Conservation (phyloP, 2,113 vertebrate genomes). For the Hemiprocne comata region DNA sequence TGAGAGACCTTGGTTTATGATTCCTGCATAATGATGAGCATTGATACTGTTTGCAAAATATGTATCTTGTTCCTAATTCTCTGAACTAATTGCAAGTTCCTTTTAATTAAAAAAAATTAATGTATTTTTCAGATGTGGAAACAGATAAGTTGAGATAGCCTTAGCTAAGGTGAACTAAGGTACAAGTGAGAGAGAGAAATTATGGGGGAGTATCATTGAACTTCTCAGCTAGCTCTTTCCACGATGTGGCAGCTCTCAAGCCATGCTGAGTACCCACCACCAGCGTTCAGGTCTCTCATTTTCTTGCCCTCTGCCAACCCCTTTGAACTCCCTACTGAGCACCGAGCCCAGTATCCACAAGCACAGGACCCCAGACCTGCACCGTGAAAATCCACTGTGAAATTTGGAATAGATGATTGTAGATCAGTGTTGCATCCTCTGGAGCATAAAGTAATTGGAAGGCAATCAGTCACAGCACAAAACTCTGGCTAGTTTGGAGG, state of each 20-base stretch:
- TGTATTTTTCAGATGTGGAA: not conserved
- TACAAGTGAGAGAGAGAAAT: not conserved
- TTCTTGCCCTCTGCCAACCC: not conserved
- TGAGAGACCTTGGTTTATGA: not conserved
- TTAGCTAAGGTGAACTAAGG: not conserved
- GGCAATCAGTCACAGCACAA: not conserved
- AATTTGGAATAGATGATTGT: not conserved
- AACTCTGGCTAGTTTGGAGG: not conserved
- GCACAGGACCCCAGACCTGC: not conserved
- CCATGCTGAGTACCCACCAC: fast-evolving
- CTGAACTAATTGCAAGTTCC: not conserved
- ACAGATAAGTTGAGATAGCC: not conserved
- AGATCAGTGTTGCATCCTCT: not conserved
- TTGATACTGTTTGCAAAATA: not conserved
- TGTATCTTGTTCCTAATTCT: not conserved
- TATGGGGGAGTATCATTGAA: fast-evolving
- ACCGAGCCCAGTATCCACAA: fast-evolving
- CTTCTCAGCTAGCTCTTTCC: not conserved
- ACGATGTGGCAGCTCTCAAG: not conserved
- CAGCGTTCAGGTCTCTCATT: not conserved
- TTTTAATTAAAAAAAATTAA: not conserved
- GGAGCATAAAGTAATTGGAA: not conserved
- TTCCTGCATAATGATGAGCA: not conserved
- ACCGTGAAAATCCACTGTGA: not conserved
- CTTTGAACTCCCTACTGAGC: not conserved